phyloP scores from a whole-genome alignment of 2,113 vertebrate species.

The Podocnemis expansa region DNA sequence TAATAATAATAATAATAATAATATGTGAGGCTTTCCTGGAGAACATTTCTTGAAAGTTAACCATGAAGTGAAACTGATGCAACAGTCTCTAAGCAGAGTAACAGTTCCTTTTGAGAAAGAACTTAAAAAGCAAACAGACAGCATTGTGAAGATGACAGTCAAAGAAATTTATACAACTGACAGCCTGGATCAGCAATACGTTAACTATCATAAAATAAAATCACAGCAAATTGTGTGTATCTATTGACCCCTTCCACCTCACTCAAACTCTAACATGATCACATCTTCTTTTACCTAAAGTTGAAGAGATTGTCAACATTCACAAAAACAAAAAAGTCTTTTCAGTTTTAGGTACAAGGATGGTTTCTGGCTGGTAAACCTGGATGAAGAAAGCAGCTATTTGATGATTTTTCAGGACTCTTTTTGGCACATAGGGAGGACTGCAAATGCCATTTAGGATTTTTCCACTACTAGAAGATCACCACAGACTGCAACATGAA shows the following conservation, averaged over 20 bases:
- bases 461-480: background rate
- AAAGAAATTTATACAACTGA: rapidly evolving
- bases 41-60: background rate
- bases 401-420: background rate
- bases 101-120: background rate
- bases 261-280: background rate
- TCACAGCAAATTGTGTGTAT: background rate
- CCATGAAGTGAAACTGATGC: background rate
- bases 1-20: too few relatives aligned
- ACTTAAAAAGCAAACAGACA: background rate
- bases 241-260: background rate
- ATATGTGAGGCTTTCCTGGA: background rate
- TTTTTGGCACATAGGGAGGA: background rate
- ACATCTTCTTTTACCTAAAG: background rate
- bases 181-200: background rate
- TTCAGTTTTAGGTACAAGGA: background rate
- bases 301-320: background rate
- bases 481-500: background rate
- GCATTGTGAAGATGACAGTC: background rate
- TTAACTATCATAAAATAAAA: background rate
- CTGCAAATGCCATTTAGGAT: background rate
- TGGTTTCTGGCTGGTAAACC: background rate
- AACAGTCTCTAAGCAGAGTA: background rate
- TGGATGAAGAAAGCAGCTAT: background rate
- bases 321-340: background rate